A percentile compares a stretch with the other conserved stretches of the same genome.
Evolutionary conservation across 2,888 invertebrate species (phyloP).

Genomic region (Pheosia gnoma): DNA sequence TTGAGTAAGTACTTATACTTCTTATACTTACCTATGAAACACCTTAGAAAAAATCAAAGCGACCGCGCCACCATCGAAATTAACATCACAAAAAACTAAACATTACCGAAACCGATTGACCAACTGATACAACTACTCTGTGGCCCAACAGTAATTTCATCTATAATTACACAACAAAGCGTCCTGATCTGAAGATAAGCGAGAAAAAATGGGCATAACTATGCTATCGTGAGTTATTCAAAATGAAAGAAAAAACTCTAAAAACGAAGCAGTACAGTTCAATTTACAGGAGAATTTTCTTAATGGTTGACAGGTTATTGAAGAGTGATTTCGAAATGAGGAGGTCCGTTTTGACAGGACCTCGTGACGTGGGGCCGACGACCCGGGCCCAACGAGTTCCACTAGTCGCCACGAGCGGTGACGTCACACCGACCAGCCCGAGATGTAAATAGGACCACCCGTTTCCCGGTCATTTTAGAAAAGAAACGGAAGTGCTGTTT

Average conservation of each 20-base stretch:
- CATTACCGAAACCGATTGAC: constrained; percentile 5
- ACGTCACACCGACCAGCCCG: background rate
- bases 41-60: constrained; percentile 1
- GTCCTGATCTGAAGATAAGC: constrained; percentile 56
- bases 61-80: background rate
- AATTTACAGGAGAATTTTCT: background rate
- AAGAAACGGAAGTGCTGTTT: background rate
- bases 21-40: background rate
- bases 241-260: background rate
- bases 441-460: constrained; percentile 1
- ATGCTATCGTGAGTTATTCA: background rate
- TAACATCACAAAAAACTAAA: constrained; percentile 2
- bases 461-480: background rate
- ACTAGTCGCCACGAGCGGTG: constrained; percentile 1
- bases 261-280: background rate
- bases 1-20: background rate
- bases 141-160: constrained; percentile 41
- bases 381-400: constrained; percentile 29
- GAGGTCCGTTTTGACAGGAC: constrained; percentile 50
- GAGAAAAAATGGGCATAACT: constrained; percentile 48
- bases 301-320: background rate
- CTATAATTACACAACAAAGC: constrained; percentile 63
- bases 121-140: constrained; percentile 25
- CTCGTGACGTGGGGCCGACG: constrained; percentile 52
- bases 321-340: background rate